Conservation (phyloP, 2,797 vertebrate genomes). For the Scyliorhinus canicula region DNA sequence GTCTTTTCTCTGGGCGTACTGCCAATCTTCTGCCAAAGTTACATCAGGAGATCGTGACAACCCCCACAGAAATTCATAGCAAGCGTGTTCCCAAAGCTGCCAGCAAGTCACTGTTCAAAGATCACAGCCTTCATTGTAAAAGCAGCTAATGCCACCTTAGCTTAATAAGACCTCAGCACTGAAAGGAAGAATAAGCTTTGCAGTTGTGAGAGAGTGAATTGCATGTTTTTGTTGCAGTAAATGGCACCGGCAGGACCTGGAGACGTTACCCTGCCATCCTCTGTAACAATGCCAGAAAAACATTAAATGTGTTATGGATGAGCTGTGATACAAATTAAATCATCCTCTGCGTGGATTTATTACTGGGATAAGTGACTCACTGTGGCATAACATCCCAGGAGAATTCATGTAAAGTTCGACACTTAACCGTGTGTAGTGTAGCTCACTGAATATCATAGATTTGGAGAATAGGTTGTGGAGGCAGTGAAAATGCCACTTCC, state of each 20-base stretch:
- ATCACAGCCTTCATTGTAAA: background rate
- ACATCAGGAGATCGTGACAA: background rate
- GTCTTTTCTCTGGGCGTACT: background rate
- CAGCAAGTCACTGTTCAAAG: background rate
- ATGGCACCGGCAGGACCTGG: background rate
- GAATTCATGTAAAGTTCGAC: constrained; percentile 21
- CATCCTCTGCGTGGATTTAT: background rate
- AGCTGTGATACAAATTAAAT: constrained; percentile 11
- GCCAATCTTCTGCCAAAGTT: background rate
- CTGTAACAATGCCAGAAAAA: background rate
- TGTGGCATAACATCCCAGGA: constrained; percentile 2
- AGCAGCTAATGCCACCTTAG: background rate
- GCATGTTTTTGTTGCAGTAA: background rate
- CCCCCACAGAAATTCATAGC: background rate
- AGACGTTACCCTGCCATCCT: background rate
- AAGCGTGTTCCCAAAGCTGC: background rate
- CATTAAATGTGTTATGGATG: background rate
- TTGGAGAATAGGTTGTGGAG: background rate
- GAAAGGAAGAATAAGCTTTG: background rate
- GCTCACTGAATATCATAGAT: background rate
- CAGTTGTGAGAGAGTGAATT: background rate
- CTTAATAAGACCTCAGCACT: background rate
- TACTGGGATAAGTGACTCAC: background rate
- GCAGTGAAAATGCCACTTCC: background rate
- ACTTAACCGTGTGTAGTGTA: background rate